Percentiles rank a stretch among this genome's conserved stretches.
Evolutionary conservation across 2,113 vertebrate species (phyloP).

Genomic region (Nycticebus coucang): DNA sequence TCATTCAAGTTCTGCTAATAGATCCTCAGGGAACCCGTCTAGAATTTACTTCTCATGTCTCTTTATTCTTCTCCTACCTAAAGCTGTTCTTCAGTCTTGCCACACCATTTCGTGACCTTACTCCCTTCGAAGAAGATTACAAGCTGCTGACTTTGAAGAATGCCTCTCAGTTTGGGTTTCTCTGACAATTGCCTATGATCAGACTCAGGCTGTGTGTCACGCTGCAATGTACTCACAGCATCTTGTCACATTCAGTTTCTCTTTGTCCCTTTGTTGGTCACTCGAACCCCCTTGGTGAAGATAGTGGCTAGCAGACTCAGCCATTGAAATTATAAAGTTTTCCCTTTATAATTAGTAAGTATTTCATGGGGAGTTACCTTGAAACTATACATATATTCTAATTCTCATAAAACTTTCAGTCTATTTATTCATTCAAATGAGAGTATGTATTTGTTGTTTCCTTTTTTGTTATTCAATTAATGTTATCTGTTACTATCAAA

Average conservation of each 20-base stretch:
- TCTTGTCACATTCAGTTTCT: not conserved
- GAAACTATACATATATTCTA: not conserved
- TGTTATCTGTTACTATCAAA: not conserved
- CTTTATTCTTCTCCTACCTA: not conserved
- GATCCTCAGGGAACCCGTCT: not conserved
- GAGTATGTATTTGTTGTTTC: not conserved
- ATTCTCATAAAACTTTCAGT: not conserved
- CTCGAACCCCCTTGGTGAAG: not conserved
- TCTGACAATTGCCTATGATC: not conserved
- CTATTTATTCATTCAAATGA: not conserved
- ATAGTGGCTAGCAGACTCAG: not conserved
- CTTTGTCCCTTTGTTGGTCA: not conserved
- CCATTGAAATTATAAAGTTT: not conserved
- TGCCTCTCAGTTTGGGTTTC: not conserved
- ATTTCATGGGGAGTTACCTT: not conserved
- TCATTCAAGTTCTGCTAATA: not conserved
- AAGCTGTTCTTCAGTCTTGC: not conserved
- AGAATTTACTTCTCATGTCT: not conserved
- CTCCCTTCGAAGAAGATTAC: not conserved
- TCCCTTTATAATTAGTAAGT: not conserved
- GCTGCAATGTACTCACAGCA: accelerated
- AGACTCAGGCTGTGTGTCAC: not conserved
- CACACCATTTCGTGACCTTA: not conserved
- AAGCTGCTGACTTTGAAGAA: not conserved
- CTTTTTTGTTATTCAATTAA: not conserved